A percentile compares a stretch with the other conserved stretches of the same genome.
Conservation (phyloP, 2,888 invertebrate species). For the Empis stercorea region DNA sequence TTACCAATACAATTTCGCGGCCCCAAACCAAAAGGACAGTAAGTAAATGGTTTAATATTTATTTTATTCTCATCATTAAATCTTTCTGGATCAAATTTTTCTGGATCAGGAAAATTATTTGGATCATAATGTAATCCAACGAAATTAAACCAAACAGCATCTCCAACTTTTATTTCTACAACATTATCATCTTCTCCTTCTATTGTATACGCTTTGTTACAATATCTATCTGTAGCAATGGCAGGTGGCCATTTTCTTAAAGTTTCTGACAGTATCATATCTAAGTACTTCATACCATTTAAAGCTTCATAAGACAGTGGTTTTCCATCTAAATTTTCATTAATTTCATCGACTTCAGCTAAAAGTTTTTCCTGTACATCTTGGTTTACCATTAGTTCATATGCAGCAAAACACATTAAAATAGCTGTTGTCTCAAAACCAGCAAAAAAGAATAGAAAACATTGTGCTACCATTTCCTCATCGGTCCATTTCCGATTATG, state of each 20-base stretch:
- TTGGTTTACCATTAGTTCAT: constrained; percentile 45
- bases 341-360: constrained; percentile 41
- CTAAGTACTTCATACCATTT: constrained; percentile 46
- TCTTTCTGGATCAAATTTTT: constrained; percentile 44
- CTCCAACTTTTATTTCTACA: constrained; percentile 24
- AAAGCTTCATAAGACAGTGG: constrained; percentile 42
- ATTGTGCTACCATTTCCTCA: constrained; percentile 45
- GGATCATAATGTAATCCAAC: constrained; percentile 40
- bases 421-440: constrained; percentile 40
- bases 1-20: constrained; percentile 49
- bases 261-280: constrained; percentile 40
- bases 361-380: constrained; percentile 43
- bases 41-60: constrained; percentile 36
- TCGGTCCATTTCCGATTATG: constrained; percentile 31
- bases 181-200: constrained; percentile 17
- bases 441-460: constrained; percentile 42
- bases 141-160: constrained; percentile 29
- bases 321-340: constrained; percentile 32
- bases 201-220: constrained; percentile 39
- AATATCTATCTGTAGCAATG: constrained; percentile 37
- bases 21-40: constrained; percentile 45
- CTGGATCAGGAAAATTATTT: constrained; percentile 40
- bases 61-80: constrained; percentile 45
- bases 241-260: constrained; percentile 42
- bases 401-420: constrained; percentile 39